phyloP scores from a whole-genome alignment of 2,113 vertebrate genomes.

The Apus apus region DNA sequence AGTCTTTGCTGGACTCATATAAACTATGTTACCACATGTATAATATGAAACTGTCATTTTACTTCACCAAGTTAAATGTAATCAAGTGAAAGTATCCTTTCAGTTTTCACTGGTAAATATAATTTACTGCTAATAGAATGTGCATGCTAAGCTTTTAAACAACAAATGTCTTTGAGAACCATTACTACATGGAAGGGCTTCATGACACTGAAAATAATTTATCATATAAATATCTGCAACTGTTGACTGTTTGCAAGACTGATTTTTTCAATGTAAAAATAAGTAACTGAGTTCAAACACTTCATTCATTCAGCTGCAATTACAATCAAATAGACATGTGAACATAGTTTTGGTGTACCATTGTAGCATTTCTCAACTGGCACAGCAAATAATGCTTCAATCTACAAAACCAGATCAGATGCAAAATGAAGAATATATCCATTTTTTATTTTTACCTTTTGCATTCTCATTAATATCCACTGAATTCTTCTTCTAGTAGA shows the following conservation, averaged over 20 bases:
- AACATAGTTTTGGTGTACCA: background rate
- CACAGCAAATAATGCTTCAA: background rate
- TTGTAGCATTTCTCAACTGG: background rate
- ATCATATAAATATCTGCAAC: constrained; percentile 72
- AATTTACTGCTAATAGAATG: constrained; percentile 71
- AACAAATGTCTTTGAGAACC: constrained; percentile 61
- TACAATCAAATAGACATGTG: constrained; percentile 43
- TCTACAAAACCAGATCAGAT: background rate
- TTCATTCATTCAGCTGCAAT: constrained; percentile 55
- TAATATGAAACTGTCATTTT: constrained; percentile 59
- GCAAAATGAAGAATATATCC: background rate
- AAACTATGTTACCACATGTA: background rate
- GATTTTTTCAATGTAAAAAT: constrained; percentile 67
- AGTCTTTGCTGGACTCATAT: background rate
- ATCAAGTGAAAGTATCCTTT: constrained; percentile 67
- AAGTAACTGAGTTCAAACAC: constrained; percentile 41
- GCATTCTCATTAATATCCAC: background rate
- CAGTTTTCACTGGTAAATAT: constrained; percentile 68
- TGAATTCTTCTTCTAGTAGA: background rate
- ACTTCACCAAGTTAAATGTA: constrained; percentile 61
- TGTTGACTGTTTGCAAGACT: constrained; percentile 47
- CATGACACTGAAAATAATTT: constrained; percentile 70
- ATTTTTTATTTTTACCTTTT: background rate
- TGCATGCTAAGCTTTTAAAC: constrained; percentile 68
- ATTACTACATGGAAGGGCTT: constrained; percentile 26